These are phyloP conservation scores for Notolabrus celidotus DNA, from an alignment of 2,797 vertebrate species.

Conservation along the genomic window DNA sequence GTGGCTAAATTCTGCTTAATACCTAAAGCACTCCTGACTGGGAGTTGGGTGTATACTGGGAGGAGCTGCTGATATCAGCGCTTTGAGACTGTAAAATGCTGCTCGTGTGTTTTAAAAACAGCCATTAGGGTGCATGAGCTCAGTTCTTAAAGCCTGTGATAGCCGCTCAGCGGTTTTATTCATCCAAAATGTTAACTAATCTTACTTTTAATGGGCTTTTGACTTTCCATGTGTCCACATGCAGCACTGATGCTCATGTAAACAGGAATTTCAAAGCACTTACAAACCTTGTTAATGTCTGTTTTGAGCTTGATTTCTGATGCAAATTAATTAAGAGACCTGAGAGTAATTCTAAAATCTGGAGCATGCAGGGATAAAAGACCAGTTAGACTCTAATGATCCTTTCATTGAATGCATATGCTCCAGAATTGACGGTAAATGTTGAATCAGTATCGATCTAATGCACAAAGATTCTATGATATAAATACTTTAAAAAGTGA, in stretches of 20 bases:
- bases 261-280: conserved; percentile 3
- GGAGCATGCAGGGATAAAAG: background rate
- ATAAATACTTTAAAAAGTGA: conserved; percentile 9
- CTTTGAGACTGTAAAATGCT: conserved; percentile 47
- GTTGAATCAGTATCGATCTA: conserved; percentile 11
- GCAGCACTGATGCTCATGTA: background rate
- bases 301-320: background rate
- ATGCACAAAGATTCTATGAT: background rate
- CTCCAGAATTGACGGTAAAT: background rate
- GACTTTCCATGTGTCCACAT: background rate
- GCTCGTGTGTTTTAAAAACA: conserved; percentile 46
- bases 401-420: too few species aligned
- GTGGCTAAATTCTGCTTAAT: conserved; percentile 55
- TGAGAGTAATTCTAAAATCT: background rate
- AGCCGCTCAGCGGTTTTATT: conserved; percentile 35
- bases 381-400: background rate
- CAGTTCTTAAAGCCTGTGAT: conserved; percentile 25
- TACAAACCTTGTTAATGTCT: background rate
- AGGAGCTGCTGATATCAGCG: conserved; percentile 44
- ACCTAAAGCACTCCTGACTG: conserved; percentile 59
- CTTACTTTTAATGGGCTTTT: conserved; percentile 29
- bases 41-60: conserved; percentile 28
- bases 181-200: conserved; percentile 39
- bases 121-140: conserved; percentile 30
- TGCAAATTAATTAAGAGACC: background rate